A percentile compares a stretch with the other conserved stretches of the same genome.
phyloP scores from a whole-genome alignment of 2,113 vertebrate genomes.

The Actinemys pallida region DNA sequence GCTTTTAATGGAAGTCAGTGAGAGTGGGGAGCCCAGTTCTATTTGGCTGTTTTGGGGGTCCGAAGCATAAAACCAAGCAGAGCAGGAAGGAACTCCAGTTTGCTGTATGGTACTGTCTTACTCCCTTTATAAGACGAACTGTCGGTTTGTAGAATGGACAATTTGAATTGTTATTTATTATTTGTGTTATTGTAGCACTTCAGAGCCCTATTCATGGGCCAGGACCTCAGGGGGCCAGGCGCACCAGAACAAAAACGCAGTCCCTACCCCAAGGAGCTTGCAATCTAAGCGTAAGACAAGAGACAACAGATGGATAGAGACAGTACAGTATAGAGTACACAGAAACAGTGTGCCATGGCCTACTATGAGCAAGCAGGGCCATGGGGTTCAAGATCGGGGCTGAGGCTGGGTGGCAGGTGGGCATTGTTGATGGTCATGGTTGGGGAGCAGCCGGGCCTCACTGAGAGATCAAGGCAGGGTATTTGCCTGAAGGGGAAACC shows the following conservation, averaged over 20 bases:
- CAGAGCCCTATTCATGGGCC: too few species aligned
- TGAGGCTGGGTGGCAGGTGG: neutral
- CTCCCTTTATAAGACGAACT: neutral
- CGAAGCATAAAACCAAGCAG: neutral
- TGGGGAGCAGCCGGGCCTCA: neutral
- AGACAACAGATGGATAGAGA: too few species aligned
- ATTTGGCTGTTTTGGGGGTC: neutral
- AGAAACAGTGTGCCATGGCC: neutral
- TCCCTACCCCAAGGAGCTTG: neutral
- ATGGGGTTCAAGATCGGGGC: neutral
- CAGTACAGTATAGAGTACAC: neutral
- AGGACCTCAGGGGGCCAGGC: too few species aligned
- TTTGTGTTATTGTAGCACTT: too few species aligned
- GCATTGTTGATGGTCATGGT: too few species aligned
- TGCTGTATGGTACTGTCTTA: neutral
- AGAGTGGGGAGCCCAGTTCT: neutral
- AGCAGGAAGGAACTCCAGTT: neutral
- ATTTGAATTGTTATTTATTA: neutral
- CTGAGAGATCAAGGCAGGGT: neutral
- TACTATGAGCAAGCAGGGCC: neutral
- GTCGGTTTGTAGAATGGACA: neutral
- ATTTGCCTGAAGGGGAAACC: neutral
- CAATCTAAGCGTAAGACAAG: neutral
- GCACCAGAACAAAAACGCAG: too few species aligned
- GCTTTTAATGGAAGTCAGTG: neutral